phyloP scores from a whole-genome alignment of 1,140 invertebrate species.

The Acromyrmex heyeri region DNA sequence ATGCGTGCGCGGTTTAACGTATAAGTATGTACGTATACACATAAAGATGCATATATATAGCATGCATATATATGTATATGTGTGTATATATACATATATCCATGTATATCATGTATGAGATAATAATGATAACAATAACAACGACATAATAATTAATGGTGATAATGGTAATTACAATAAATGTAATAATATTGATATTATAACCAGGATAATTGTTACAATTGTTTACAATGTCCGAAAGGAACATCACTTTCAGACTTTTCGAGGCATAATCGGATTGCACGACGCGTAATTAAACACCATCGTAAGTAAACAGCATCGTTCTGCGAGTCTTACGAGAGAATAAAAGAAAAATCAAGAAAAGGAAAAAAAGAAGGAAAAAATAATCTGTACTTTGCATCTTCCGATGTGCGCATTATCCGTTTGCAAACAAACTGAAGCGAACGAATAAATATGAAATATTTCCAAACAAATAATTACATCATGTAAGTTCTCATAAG shows the following conservation, averaged over 20 bases:
- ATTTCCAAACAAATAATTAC: neutral
- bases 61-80: neutral
- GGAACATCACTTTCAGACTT: conserved; percentile 69
- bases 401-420: conserved; percentile 30
- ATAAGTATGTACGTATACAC: neutral
- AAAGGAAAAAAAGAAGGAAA: neutral
- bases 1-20: neutral
- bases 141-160: conserved; percentile 49
- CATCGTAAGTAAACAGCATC: no score
- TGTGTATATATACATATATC: neutral
- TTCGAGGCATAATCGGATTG: conserved; percentile 64
- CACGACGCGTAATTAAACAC: conserved; percentile 7
- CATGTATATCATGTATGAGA: neutral
- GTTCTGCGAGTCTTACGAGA: neutral
- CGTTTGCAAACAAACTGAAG: neutral
- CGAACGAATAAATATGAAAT: neutral
- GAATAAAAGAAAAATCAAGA: neutral
- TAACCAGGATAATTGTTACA: conserved; percentile 75
- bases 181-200: conserved; percentile 78
- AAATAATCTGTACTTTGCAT: neutral
- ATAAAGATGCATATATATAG: neutral
- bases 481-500: neutral
- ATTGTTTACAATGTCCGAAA: conserved; percentile 68
- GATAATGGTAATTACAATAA: conserved; percentile 72
- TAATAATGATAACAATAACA: conserved; percentile 71